These are phyloP conservation scores for Cerastis leucographa DNA, from an alignment of 2,888 invertebrate species.

Conservation along the genomic window DNA sequence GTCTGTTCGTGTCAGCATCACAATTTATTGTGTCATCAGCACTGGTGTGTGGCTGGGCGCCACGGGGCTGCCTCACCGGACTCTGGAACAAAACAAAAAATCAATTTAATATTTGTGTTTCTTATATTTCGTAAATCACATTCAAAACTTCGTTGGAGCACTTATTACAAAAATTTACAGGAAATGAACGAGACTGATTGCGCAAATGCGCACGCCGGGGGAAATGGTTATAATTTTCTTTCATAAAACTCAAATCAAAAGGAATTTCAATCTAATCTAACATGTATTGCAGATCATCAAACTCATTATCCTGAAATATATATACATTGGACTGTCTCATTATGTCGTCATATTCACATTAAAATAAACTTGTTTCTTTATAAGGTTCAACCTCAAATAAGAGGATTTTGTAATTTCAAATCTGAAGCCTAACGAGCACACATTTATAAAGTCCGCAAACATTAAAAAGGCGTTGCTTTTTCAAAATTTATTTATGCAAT, in stretches of 20 bases:
- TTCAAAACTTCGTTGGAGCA: conserved; percentile 28
- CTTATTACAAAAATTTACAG: conserved; percentile 40
- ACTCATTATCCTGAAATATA: not conserved
- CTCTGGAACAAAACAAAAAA: conserved; percentile 80
- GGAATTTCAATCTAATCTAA: conserved; percentile 56
- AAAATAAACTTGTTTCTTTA: not conserved
- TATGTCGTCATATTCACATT: not conserved
- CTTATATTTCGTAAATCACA: not conserved
- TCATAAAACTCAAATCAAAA: conserved; percentile 60
- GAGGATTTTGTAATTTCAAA: conserved; percentile 2
- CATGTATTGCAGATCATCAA: conserved; percentile 21
- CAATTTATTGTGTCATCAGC: conserved; percentile 89
- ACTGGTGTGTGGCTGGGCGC: conserved; percentile 82
- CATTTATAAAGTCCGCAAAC: conserved; percentile 4
- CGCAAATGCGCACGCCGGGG: conserved; percentile 1
- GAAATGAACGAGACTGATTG: conserved; percentile 31
- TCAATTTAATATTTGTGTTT: conserved; percentile 33
- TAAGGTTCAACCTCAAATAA: not conserved
- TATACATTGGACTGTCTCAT: not conserved
- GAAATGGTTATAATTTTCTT: conserved; percentile 52
- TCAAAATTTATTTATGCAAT: not conserved
- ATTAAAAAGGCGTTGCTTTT: conserved; percentile 7
- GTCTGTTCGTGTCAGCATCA: conserved; percentile 89
- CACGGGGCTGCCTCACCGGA: conserved; percentile 79
- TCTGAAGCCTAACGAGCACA: not conserved